Evolutionary conservation across 1,140 invertebrate species (phyloP).

Genomic region (Lordiphosa collinella): DNA sequence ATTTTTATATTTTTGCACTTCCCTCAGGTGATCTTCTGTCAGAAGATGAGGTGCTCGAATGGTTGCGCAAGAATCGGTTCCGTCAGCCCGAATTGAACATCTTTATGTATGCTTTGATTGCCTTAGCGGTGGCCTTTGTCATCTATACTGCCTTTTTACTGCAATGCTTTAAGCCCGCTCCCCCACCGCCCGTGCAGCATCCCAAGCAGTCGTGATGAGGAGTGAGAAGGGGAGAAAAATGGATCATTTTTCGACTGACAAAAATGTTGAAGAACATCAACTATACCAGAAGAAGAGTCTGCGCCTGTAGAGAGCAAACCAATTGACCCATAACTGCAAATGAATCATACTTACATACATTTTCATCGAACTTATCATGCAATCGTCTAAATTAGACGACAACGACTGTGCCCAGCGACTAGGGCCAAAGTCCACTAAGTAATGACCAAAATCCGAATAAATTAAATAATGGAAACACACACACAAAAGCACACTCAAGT

Average conservation of each 20-base stretch:
- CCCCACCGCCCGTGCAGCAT: constrained; percentile 80
- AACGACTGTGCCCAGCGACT: constrained; percentile 22
- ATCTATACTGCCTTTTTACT: constrained; percentile 94
- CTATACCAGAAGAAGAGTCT: constrained; percentile 21
- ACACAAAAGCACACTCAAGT: constrained; percentile 60
- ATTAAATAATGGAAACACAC: constrained; percentile 28
- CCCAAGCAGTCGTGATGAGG: constrained; percentile 74
- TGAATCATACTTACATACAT: constrained; percentile 15
- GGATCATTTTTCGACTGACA: constrained; percentile 7
- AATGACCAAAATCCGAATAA: constrained; percentile 31
- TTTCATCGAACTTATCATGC: constrained; percentile 46
- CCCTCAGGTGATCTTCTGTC: constrained; percentile 87
- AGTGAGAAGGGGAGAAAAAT: not conserved
- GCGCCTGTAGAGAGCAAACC: constrained; percentile 18
- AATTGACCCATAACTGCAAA: constrained; percentile 34
- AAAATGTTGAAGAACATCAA: constrained; percentile 26
- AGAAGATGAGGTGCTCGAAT: constrained; percentile 94
- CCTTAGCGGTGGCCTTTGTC: constrained; percentile 90
- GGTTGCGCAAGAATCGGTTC: constrained; percentile 95
- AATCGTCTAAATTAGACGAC: constrained; percentile 75
- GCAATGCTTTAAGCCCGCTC: constrained; percentile 90
- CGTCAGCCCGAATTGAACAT: constrained; percentile 95
- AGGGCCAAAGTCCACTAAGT: not conserved
- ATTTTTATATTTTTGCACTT: not conserved
- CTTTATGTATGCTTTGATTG: constrained; percentile 95